Conservation (phyloP, 2,113 vertebrate genomes). For the Engraulis encrasicolus region DNA sequence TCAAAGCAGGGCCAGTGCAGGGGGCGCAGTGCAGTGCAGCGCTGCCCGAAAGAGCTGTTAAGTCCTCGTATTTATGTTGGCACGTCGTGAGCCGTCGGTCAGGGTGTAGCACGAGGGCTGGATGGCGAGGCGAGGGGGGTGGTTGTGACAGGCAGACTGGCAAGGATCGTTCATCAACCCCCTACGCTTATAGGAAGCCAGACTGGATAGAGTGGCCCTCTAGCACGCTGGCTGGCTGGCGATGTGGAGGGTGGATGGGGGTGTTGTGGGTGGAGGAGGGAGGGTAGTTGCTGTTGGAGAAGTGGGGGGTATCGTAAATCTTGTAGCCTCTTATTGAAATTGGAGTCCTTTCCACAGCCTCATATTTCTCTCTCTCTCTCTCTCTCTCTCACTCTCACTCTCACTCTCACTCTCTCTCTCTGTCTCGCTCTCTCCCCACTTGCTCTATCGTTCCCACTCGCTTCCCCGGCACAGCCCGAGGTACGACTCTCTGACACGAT, state of each 20-base stretch:
- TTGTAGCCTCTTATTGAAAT: conserved; percentile 56
- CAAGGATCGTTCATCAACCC: conserved; percentile 45
- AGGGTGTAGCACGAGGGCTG: neutral
- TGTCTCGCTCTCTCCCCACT: neutral
- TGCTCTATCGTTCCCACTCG: conserved; percentile 22
- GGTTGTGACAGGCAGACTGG: conserved; percentile 4
- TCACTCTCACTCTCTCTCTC: conserved; percentile 24
- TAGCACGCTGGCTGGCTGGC: conserved; percentile 5
- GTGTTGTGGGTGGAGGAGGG: neutral
- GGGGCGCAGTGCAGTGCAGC: no score
- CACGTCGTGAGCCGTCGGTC: neutral
- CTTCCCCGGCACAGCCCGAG: neutral
- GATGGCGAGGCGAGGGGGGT: neutral
- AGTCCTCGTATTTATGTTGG: conserved; percentile 10
- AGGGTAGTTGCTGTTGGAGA: neutral
- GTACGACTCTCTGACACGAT: neutral
- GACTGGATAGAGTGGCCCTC: conserved; percentile 25
- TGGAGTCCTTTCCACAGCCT: conserved; percentile 35
- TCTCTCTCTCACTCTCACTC: no score
- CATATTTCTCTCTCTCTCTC: conserved; percentile 25
- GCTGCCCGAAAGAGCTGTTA: neutral
- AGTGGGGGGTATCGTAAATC: conserved; percentile 69
- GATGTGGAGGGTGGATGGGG: neutral
- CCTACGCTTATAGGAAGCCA: conserved; percentile 62
- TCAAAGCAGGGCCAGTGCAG: neutral